A percentile compares a stretch with the other conserved stretches of the same genome.
Evolutionary conservation across 35 echinoderm and acorn worm genomes (phyloP).

Genomic region (Stichopus chloronotus): DNA sequence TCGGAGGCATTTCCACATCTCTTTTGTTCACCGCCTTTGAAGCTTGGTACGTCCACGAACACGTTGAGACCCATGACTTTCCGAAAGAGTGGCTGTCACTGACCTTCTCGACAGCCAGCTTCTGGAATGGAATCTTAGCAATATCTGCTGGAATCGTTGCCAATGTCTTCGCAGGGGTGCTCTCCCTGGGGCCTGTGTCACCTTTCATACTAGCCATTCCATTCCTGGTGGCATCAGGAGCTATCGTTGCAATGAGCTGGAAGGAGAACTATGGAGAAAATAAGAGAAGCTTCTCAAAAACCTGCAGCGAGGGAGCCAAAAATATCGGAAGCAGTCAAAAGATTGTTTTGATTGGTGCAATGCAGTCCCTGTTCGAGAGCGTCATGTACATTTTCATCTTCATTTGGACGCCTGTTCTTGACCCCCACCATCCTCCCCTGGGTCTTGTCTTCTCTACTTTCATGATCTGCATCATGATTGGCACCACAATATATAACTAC

Average conservation of each 20-base stretch:
- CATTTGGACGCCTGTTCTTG: slow-evolving; percentile 94
- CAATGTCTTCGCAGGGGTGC: slow-evolving; percentile 76
- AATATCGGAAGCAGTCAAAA: slow-evolving; percentile 71
- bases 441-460: slow-evolving; percentile 93
- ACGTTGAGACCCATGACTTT: slow-evolving; percentile 93
- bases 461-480: slow-evolving; percentile 99
- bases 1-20: slow-evolving; percentile 92
- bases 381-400: slow-evolving; percentile 99
- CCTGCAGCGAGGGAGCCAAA: slow-evolving; percentile 79
- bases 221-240: slow-evolving; percentile 80
- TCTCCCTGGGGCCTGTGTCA: slow-evolving; percentile 79
- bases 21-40: slow-evolving; percentile 96
- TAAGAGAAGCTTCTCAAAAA: slow-evolving; percentile 74
- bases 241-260: slow-evolving; percentile 80
- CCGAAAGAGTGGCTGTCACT: slow-evolving; percentile 92
- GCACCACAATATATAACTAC: slow-evolving; percentile 79
- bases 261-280: slow-evolving; percentile 87
- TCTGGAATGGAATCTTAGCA: slow-evolving; percentile 94
- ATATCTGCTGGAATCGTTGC: slow-evolving; percentile 85
- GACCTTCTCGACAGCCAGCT: slow-evolving; percentile 87
- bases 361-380: slow-evolving; percentile 96
- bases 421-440: slow-evolving; percentile 69
- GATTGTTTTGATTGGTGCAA: slow-evolving; percentile 88
- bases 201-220: slow-evolving; percentile 96
- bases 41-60: slow-evolving; percentile 97